A percentile compares a stretch with the other conserved stretches of the same genome.
phyloP scores from a whole-genome alignment of 2,113 vertebrate genomes.

The Eptatretus burgeri region DNA sequence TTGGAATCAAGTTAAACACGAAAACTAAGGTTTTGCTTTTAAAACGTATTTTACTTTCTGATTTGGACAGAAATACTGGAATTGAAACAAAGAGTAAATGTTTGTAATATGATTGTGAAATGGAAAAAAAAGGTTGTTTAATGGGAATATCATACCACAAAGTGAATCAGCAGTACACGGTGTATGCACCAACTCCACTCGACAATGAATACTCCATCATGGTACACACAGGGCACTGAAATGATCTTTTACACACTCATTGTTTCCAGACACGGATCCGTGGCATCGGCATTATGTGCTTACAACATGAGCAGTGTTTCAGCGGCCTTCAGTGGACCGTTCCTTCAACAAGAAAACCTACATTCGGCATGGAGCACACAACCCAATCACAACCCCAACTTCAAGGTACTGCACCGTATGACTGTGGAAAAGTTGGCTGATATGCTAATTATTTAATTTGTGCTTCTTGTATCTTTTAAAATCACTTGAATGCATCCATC shows the following conservation, averaged over 20 bases:
- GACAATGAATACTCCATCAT: too few species aligned
- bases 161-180: too few species aligned
- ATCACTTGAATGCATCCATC: background rate
- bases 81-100: too few species aligned
- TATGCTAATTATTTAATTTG: background rate
- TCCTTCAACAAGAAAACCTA: slow-evolving; percentile 88
- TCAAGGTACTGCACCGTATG: slow-evolving; percentile 39
- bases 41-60: too few species aligned
- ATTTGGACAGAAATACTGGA: too few species aligned
- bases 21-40: too few species aligned
- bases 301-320: slow-evolving; percentile 78
- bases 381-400: slow-evolving; percentile 78
- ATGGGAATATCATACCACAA: too few species aligned
- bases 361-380: slow-evolving; percentile 79
- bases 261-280: slow-evolving; percentile 56
- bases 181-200: too few species aligned
- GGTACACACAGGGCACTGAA: too few species aligned
- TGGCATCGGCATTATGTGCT: slow-evolving; percentile 71
- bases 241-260: background rate
- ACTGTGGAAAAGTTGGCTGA: background rate
- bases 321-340: slow-evolving; percentile 64
- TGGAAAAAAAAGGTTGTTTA: too few species aligned
- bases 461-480: background rate
- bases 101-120: too few species aligned
- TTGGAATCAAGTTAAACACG: too few species aligned